Evolutionary conservation across 2,888 invertebrate species (phyloP).

Genomic region (Synanthedon formicaeformis): DNA sequence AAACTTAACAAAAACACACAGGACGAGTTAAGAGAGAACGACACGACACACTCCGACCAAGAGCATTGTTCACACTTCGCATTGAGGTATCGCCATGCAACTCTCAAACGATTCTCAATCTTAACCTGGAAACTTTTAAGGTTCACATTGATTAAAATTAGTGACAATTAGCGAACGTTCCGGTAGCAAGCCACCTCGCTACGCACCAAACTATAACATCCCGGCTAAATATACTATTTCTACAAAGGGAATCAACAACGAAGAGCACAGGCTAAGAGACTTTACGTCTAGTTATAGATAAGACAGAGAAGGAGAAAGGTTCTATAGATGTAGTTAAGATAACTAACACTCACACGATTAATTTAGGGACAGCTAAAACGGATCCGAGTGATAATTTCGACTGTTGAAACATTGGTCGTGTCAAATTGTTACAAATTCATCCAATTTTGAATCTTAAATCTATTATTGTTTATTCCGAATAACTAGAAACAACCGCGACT

Average conservation of each 20-base stretch:
- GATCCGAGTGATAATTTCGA: neutral
- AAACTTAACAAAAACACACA: conserved; percentile 25
- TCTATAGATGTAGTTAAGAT: conserved; percentile 17
- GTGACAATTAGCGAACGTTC: conserved; percentile 37
- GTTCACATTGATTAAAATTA: conserved; percentile 44
- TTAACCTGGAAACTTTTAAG: neutral
- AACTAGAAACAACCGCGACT: conserved; percentile 64
- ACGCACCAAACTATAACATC: conserved; percentile 59
- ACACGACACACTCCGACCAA: conserved; percentile 47
- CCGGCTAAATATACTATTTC: conserved; percentile 38
- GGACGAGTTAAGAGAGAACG: conserved; percentile 50
- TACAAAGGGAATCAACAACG: conserved; percentile 64
- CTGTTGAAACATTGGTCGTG: conserved; percentile 30
- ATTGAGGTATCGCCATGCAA: neutral
- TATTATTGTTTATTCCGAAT: conserved; percentile 62
- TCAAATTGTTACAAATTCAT: conserved; percentile 29
- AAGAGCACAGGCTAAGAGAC: conserved; percentile 45
- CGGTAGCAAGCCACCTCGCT: conserved; percentile 17
- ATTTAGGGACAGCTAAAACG: conserved; percentile 3
- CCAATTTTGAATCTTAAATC: conserved; percentile 36
- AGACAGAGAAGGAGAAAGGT: conserved; percentile 31
- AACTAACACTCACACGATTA: conserved; percentile 22
- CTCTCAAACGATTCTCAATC: neutral
- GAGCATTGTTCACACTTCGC: conserved; percentile 29
- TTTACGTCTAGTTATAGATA: conserved; percentile 35